Evolutionary conservation across 2,888 invertebrate species (phyloP), one percentile per base, ranked within the genome.

Genomic region (Limulus polyphemus): DNA sequence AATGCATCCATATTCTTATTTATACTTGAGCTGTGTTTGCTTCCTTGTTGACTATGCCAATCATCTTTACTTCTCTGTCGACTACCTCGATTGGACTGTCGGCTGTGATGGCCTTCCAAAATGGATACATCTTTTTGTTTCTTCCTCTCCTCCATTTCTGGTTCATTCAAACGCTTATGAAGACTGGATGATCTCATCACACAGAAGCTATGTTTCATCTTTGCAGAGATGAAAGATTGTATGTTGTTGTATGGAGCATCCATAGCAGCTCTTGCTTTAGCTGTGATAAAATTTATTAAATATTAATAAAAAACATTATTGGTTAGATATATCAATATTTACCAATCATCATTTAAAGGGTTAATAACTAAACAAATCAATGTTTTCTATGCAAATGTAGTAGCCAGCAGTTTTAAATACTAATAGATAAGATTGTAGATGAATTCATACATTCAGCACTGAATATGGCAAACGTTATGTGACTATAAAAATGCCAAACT

Each of bases 151-250:
- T 68, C 67, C 12, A 62, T 17, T 59, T 70, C 70, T 7, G 63
- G 58, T 49, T 70, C 70, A 50, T 70, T 67, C n/a, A 90, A 85
- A 67, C 88, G 81, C 16, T 90, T 82, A 72, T 92, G 90, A 17
- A 93, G 81, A 72, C 88, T 88, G 60, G 92, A 82, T 0, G 90
- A 87, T 60, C 92, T 82, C 88, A 94, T 90, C 0, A 94, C 87
- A 73, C 93, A 94, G 9, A 91, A 89, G 72, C 92, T 93, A 76
- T 93, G 92, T 75, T 92, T 93, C 88, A 91, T 92, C 72, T 90
- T 82, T 2, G 93, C 93, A 69, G 88, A 85, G 1, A 90, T 88
- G 76, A 91, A 85, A 2, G 90, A 90, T 71, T 92, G 90, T 0
- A 90, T 88, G 76, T 91, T 90, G 74, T 90, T 90, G 72, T 91